phyloP scores from a whole-genome alignment of 2,113 vertebrate genomes.

The Beaufortia kweichowensis region DNA sequence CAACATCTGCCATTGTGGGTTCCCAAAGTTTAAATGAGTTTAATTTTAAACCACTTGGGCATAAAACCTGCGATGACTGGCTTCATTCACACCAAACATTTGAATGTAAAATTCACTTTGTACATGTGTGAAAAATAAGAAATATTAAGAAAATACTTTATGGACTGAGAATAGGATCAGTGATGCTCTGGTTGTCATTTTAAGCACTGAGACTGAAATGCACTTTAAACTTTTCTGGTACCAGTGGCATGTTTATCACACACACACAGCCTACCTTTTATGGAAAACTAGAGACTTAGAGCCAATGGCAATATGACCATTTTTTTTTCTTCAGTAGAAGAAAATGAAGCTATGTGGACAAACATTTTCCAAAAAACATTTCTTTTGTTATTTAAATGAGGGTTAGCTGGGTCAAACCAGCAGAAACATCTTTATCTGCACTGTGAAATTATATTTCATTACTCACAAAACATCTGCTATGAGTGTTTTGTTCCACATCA shows the following conservation, averaged over 20 bases:
- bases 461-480: constrained; percentile 42
- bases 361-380: not conserved
- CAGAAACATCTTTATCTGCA: not conserved
- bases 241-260: not conserved
- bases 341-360: too few species aligned
- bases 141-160: too few species aligned
- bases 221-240: not conserved
- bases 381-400: constrained; percentile 8
- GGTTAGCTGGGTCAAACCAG: constrained; percentile 7
- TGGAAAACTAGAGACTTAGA: not conserved
- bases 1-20: not conserved
- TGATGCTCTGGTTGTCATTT: not conserved
- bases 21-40: not conserved
- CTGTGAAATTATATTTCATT: constrained; percentile 11
- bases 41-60: not conserved
- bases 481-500: constrained; percentile 5
- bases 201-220: not conserved
- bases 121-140: too few species aligned
- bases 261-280: constrained; percentile 25
- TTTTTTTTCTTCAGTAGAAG: not conserved
- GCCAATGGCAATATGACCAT: not conserved
- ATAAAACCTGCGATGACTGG: not conserved
- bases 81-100: not conserved
- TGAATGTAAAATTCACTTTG: not conserved
- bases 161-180: too few species aligned